Conservation (phyloP, 2,113 vertebrate species). For the Muscicapa adusta region DNA sequence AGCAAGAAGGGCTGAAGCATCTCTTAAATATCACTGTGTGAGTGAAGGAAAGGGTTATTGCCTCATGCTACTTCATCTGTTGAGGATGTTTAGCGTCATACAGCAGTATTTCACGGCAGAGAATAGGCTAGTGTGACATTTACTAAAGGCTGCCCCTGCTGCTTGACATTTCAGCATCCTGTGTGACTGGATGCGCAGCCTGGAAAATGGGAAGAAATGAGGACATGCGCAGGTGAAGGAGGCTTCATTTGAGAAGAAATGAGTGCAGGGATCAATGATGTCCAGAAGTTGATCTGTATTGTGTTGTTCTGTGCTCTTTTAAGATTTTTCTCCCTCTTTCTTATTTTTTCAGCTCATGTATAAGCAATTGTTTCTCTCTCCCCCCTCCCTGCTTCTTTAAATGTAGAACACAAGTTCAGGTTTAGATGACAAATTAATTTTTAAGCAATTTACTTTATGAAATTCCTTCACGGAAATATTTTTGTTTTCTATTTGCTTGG, state of each 20-base stretch:
- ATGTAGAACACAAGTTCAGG: not conserved
- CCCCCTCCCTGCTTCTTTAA: not conserved
- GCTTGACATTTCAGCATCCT: not conserved
- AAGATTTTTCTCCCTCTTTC: not conserved
- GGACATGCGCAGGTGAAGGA: accelerated
- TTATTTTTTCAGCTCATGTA: not conserved
- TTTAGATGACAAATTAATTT: not conserved
- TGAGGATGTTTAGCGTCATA: not conserved
- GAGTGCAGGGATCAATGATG: not conserved
- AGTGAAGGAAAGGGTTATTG: not conserved
- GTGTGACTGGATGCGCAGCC: not conserved
- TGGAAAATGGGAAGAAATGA: not conserved
- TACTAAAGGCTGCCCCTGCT: conserved; percentile 6
- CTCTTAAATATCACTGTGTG: not conserved
- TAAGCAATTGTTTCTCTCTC: not conserved
- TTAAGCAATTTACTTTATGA: not conserved
- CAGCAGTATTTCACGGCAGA: not conserved
- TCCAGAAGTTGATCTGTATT: not conserved
- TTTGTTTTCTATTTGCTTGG: not conserved
- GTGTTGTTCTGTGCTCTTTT: not conserved
- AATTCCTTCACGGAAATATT: not conserved
- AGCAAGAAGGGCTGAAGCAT: not conserved
- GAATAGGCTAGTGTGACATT: conserved; percentile 40
- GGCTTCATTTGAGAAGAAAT: not conserved
- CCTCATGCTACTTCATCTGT: not conserved